Evolutionary conservation across 2,888 invertebrate genomes (phyloP).

Genomic region (Elaeidobius kamerunicus): DNA sequence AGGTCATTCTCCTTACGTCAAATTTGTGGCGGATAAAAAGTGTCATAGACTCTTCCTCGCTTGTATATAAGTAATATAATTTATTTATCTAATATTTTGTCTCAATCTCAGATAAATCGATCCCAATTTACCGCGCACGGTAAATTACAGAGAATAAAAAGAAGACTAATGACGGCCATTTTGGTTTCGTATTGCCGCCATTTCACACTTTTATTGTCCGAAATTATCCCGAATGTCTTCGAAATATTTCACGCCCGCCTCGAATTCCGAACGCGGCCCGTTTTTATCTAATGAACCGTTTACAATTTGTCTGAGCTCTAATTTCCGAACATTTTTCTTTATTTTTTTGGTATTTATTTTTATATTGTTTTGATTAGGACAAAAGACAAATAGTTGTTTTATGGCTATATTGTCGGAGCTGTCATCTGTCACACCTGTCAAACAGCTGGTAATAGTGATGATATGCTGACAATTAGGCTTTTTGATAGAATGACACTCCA

Average conservation of each 20-base stretch:
- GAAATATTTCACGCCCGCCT: constrained; percentile 15
- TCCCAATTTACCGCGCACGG: too few species aligned
- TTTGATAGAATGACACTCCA: too few species aligned
- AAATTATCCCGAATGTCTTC: constrained; percentile 9
- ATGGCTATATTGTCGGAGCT: neutral
- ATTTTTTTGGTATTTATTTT: too few species aligned
- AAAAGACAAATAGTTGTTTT: neutral
- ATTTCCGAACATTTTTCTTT: constrained; percentile 13
- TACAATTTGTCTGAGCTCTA: constrained; percentile 16
- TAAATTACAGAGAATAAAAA: too few species aligned
- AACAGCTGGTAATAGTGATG: too few species aligned
- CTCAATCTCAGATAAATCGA: too few species aligned
- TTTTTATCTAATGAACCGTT: constrained; percentile 16
- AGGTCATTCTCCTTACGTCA: constrained; percentile 43
- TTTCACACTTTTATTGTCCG: constrained; percentile 13
- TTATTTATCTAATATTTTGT: neutral
- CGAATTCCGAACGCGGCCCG: too few species aligned
- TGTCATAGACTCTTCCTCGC: constrained; percentile 45
- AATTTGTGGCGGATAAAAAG: constrained; percentile 38
- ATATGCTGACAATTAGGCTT: too few species aligned
- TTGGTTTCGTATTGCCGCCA: constrained; percentile 16
- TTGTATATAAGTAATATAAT: constrained; percentile 35
- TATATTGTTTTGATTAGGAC: neutral
- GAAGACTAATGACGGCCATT: constrained; percentile 16
- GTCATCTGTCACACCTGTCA: too few species aligned